A percentile compares a stretch with the other conserved stretches of the same genome.
These are phyloP conservation scores for Ophthalmolycus amberensis DNA, from an alignment of 2,113 vertebrate species.

Conservation along the genomic window DNA sequence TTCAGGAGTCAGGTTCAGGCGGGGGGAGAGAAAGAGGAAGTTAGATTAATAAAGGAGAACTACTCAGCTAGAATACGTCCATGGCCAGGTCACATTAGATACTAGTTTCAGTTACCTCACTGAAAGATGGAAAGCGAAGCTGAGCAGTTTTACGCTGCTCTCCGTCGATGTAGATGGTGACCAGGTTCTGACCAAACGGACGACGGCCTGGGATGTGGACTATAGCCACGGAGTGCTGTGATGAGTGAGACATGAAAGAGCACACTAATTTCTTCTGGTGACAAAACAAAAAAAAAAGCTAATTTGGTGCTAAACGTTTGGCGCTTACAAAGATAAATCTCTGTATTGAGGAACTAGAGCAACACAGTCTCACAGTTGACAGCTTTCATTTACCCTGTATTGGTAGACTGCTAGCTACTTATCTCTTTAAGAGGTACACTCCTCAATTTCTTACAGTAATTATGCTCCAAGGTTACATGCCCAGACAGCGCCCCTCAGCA, in stretches of 20 bases:
- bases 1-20: conserved; percentile 53
- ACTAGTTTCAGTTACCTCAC: conserved; percentile 85
- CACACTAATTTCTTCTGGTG: neutral
- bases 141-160: conserved; percentile 85
- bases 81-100: neutral
- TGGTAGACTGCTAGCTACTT: neutral
- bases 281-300: neutral
- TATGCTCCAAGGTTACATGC: conserved; percentile 8
- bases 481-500: neutral
- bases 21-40: conserved; percentile 15
- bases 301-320: neutral
- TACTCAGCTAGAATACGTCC: neutral
- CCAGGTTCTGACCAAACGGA: conserved; percentile 93
- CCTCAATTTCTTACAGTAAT: neutral
- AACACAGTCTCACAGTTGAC: neutral
- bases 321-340: neutral
- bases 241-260: conserved; percentile 10
- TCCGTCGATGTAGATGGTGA: conserved; percentile 91
- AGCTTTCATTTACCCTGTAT: neutral
- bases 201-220: conserved; percentile 91
- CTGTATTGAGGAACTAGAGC: neutral
- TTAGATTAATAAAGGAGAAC: conserved; percentile 29
- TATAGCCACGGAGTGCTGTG: conserved; percentile 90
- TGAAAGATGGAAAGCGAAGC: conserved; percentile 93
- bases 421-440: neutral